phyloP scores from a whole-genome alignment of 2,797 vertebrate species.

The Morelia viridis region DNA sequence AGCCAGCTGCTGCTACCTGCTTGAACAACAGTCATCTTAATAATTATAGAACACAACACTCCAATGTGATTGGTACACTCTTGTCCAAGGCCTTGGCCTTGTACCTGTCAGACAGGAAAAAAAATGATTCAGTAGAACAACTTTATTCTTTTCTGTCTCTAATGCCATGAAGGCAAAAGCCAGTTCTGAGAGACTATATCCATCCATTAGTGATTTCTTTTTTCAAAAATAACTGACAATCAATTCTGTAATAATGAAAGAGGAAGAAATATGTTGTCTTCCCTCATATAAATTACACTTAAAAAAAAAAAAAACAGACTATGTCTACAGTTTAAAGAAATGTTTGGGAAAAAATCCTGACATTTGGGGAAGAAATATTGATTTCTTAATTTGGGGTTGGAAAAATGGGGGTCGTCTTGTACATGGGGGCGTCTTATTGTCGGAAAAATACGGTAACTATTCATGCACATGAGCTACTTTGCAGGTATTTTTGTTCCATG shows the following conservation, averaged over 20 bases:
- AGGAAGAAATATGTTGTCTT: slow-evolving; percentile 34
- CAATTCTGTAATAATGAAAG: slow-evolving; percentile 22
- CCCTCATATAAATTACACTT: slow-evolving; percentile 18
- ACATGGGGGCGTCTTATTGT: too few species aligned
- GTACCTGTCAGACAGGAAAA: neutral
- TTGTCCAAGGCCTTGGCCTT: neutral
- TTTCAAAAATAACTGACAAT: slow-evolving; percentile 3
- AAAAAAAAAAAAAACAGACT: slow-evolving; percentile 20
- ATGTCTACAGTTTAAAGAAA: slow-evolving; percentile 19
- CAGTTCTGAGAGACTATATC: slow-evolving; percentile 44
- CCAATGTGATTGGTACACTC: slow-evolving; percentile 33
- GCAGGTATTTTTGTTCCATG: neutral
- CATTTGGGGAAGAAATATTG: slow-evolving; percentile 1
- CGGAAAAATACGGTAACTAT: too few species aligned
- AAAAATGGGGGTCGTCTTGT: too few species aligned
- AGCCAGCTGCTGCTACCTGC: neutral
- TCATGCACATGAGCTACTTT: neutral
- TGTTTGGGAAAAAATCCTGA: slow-evolving; percentile 19
- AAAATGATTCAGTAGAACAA: neutral
- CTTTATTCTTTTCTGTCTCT: neutral
- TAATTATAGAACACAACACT: slow-evolving; percentile 20
- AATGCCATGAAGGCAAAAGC: slow-evolving; percentile 43
- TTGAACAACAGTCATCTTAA: slow-evolving; percentile 12
- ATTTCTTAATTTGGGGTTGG: too few species aligned
- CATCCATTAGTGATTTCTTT: slow-evolving; percentile 29